Evolutionary conservation across 2,113 vertebrate genomes (phyloP), one percentile per base, ranked within the genome.

Genomic region (Leiothrix lutea): DNA sequence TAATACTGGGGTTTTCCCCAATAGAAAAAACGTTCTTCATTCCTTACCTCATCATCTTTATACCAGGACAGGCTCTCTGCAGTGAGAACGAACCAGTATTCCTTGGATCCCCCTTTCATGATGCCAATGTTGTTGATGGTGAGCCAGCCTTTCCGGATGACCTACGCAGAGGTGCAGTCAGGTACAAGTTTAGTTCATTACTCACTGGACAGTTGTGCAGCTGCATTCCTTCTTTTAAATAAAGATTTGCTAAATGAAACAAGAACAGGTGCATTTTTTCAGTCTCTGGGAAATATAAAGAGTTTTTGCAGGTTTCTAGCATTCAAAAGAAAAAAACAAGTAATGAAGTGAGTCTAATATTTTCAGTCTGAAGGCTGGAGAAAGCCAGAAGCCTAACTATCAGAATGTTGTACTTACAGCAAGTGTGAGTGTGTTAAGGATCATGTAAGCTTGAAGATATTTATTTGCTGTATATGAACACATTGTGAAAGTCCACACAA

Each of bases 91-190:
- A 99, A 99, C 99, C 99, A 99, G 96, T 99, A 99, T 77, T 99
- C 99, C 96, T 99, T 99, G 90, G 99, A 99, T 50, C 99, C 99
- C 33, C 99, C 99, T 90, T 99, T 99, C 99, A 99, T 99, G 97
- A 99, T 98, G 97, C 99, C 99, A 94, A 99, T 99, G 96, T 99
- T 98, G 96, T 98, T 99, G 97, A 99, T 98, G 92, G 99, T 99
- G 87, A 99, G 96, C 99, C 99, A 99, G 72, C 99, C 99, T 87
- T 99, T 99, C 38, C 98, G 98, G 93, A 99, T 98, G 60, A 99
- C 98, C 99, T 99, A 75, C 31, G 73, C 95, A 92, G 94, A 90
- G 97, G 80, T 96, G 97, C 70, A 97, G 82, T 80, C 95, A 80
- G 57, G 93, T 40, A 92, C 36, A 93, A 14, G 20, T 91, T 98